Evolutionary conservation across 2,888 invertebrate species (phyloP).

Genomic region (Molorchus minor): DNA sequence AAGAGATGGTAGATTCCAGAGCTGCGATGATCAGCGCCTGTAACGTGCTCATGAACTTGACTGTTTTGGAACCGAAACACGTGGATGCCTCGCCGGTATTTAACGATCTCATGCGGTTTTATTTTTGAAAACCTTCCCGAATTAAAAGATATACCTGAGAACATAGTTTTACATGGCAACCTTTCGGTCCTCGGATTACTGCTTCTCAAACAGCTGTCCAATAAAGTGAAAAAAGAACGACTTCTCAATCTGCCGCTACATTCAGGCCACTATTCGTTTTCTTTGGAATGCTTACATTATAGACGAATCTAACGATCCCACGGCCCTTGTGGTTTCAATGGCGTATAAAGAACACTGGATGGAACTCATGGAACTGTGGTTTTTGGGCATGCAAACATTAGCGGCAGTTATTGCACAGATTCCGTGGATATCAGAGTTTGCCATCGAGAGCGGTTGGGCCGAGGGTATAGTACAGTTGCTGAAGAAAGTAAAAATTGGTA

Average conservation of each 20-base stretch:
- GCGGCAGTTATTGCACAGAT: constrained; percentile 75
- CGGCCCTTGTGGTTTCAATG: constrained; percentile 83
- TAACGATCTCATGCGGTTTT: constrained; percentile 82
- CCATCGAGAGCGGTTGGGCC: constrained; percentile 94
- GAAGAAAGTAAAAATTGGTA: constrained; percentile 83
- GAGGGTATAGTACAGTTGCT: constrained; percentile 86
- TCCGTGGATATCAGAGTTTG: constrained; percentile 91
- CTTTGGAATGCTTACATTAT: constrained; percentile 93
- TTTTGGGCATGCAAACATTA: constrained; percentile 93
- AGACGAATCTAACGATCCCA: constrained; percentile 87
- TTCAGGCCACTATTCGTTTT: constrained; percentile 88
- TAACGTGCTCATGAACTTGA: constrained; percentile 92
- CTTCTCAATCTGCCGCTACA: constrained; percentile 87
- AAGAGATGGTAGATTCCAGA: constrained; percentile 86
- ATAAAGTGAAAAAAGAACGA: constrained; percentile 87
- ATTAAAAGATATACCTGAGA: constrained; percentile 82
- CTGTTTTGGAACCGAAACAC: constrained; percentile 85
- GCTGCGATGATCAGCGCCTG: constrained; percentile 88
- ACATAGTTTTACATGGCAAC: constrained; percentile 86
- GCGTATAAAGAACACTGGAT: constrained; percentile 89
- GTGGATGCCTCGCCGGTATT: constrained; percentile 83
- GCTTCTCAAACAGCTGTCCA: constrained; percentile 83
- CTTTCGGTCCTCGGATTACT: constrained; percentile 84
- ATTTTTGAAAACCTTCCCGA: constrained; percentile 87
- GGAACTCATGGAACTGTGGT: constrained; percentile 92